Evolutionary conservation across 2,888 invertebrate genomes (phyloP).

Genomic region (Meghimatium bilineatum): DNA sequence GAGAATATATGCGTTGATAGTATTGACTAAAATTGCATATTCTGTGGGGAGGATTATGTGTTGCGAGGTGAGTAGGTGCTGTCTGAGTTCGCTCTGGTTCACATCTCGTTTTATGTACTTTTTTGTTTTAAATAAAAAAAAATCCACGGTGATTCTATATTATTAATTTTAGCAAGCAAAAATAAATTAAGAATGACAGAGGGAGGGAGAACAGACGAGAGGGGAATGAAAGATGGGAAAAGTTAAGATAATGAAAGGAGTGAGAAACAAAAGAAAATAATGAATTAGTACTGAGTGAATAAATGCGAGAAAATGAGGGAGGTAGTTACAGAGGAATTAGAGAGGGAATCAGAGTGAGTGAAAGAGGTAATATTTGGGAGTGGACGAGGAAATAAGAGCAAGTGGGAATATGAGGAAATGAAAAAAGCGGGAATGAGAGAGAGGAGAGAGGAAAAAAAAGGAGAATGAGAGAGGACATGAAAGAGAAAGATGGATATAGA

Average conservation of each 20-base stretch:
- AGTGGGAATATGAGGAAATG: conserved; percentile 6
- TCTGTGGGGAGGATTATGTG: too few species aligned
- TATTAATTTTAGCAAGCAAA: too few species aligned
- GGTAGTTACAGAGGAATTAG: background rate
- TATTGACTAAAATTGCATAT: too few species aligned
- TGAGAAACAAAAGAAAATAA: background rate
- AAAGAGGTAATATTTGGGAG: too few species aligned
- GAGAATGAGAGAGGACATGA: background rate
- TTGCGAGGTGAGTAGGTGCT: too few species aligned
- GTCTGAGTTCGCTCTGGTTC: too few species aligned
- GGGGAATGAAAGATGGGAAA: background rate
- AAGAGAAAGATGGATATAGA: background rate
- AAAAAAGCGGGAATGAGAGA: conserved; percentile 16
- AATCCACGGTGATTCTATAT: too few species aligned
- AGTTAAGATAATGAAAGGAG: background rate
- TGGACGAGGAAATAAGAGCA: background rate
- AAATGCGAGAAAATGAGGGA: background rate
- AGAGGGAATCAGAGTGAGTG: background rate
- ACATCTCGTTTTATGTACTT: too few species aligned
- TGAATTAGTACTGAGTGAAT: too few species aligned
- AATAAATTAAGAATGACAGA: background rate
- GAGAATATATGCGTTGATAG: too few species aligned
- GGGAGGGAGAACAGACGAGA: background rate
- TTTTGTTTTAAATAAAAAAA: too few species aligned
- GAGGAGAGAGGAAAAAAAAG: background rate